Evolutionary conservation across 2,113 vertebrate species (phyloP), one percentile per base, ranked within the genome.

Genomic region (Oncorhynchus tshawytscha): DNA sequence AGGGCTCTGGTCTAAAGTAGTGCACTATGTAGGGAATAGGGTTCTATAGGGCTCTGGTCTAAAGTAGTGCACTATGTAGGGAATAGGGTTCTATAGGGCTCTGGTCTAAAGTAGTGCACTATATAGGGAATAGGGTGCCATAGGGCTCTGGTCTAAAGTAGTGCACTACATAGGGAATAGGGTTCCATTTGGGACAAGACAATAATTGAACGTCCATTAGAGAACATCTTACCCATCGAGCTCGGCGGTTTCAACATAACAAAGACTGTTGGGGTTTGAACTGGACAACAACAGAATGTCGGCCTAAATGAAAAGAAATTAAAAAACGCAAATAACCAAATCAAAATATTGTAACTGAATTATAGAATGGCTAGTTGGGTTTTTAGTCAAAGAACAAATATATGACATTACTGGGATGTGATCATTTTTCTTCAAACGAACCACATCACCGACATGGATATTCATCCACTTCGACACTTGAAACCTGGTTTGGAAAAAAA

Each of bases 201-300:
- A 9, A 45, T 45, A 45, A 45, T 9, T 45, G 7, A 54, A 31
- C 2, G 22, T 16, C 4, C 8, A 69, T 12, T 6, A 9, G 45
- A 31, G 24, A 39, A 20, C 62, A 9, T 34, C 94, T 95, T 85
- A 99, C 97, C 97, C 97, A 0, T 99, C 97, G 0, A 99, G 94
- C 78, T 98, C 97, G 0, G 97, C 95, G 0, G 97, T 99, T 86
- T 99, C 97, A 5, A 99, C 96, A 0, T 99, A 99, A 87, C 95
- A 97, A 78, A 99, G 89, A 62, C 97, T 99, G 92, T 98, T 96
- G 0, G 97, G 97, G 71, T 99, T 96, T 0, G 97, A 95, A 88
- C 90, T 98, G 87, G 97, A 99, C 1, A 99, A 85, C 81, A 98
- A 81, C 81, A 99, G 84, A 77, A 97, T 88, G 82, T 99, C 97